Percentiles rank a stretch among this genome's conserved stretches.
These are phyloP conservation scores for Zalophus californianus DNA, from an alignment of 2,797 vertebrate species.

Conservation along the genomic window DNA sequence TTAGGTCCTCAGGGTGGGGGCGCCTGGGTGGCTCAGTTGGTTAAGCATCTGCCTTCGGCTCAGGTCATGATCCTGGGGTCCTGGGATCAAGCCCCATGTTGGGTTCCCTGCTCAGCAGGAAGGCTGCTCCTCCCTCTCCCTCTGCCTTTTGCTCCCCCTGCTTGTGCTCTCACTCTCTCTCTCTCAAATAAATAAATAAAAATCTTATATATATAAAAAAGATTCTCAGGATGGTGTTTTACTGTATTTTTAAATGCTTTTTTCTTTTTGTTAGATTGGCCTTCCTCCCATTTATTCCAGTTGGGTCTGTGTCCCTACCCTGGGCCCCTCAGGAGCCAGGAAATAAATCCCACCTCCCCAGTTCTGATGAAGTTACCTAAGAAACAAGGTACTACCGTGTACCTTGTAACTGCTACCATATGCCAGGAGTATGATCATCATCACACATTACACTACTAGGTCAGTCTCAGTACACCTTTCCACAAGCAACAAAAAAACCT, in stretches of 20 bases:
- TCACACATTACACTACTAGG: not conserved
- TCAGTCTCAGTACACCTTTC: not conserved
- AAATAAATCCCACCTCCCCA: not conserved
- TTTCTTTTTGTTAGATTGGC: not conserved
- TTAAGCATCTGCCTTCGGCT: not conserved
- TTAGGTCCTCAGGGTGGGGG: not conserved
- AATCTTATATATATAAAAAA: not conserved
- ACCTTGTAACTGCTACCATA: not conserved
- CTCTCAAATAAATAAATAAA: not conserved
- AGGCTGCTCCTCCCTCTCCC: not conserved
- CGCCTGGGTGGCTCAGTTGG: not conserved
- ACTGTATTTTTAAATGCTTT: not conserved
- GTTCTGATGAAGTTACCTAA: not conserved
- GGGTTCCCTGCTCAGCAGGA: too few relatives aligned
- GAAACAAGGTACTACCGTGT: not conserved
- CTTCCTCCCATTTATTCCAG: not conserved
- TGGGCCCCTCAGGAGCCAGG: not conserved
- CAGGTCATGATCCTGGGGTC: not conserved
- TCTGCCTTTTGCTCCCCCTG: not conserved
- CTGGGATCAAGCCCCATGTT: too few relatives aligned
- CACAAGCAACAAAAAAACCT: not conserved
- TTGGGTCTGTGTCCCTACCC: not conserved
- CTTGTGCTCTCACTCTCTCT: not conserved
- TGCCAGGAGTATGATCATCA: not conserved
- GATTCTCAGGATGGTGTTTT: not conserved